phyloP scores from a whole-genome alignment of 2,113 vertebrate genomes.

The Cichladusa arquata region DNA sequence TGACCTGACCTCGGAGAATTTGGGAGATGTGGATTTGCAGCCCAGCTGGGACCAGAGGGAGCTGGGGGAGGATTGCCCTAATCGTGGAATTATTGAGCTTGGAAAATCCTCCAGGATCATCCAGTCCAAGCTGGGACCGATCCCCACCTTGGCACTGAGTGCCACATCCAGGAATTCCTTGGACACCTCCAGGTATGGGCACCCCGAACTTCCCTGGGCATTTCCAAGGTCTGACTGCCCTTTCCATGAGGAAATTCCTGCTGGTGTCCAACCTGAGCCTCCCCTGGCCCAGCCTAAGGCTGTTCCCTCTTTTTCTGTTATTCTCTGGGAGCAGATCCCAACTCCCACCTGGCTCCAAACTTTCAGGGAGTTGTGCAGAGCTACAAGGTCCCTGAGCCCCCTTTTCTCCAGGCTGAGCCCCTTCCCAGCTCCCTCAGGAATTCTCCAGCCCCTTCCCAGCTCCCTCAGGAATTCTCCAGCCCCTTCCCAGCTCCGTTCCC shows the following conservation, averaged over 20 bases:
- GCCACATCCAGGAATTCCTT: neutral
- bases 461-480: neutral
- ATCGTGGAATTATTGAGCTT: neutral
- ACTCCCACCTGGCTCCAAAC: rapidly evolving
- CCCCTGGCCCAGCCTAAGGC: neutral
- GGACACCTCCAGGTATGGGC: neutral
- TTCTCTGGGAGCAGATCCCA: neutral
- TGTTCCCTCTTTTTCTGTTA: rapidly evolving
- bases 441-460: neutral
- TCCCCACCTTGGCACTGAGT: neutral
- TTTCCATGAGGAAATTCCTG: neutral
- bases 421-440: neutral
- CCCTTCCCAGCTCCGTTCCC: neutral
- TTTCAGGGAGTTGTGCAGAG: neutral
- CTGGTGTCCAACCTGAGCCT: neutral
- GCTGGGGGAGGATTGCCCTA: neutral
- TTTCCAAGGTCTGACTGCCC: rapidly evolving
- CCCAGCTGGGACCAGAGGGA: neutral
- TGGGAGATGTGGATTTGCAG: neutral
- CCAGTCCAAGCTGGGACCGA: rapidly evolving
- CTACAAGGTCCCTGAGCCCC: neutral
- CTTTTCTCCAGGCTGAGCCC: neutral
- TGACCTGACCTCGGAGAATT: neutral
- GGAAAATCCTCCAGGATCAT: neutral
- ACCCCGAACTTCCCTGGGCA: neutral